Conservation (phyloP, 1,140 invertebrate species). For the Apis dorsata region DNA sequence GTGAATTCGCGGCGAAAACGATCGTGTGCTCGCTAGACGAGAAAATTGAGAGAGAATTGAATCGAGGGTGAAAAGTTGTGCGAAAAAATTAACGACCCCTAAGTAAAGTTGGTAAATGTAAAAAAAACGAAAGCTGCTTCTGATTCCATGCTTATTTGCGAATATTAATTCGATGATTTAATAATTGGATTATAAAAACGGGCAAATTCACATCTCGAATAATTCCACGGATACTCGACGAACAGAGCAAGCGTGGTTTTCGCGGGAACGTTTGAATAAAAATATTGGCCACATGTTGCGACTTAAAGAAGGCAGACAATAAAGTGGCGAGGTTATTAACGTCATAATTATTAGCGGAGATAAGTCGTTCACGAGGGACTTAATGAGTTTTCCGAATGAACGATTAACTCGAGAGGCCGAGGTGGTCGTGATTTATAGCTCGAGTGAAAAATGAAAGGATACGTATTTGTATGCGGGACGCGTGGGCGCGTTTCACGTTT, state of each 20-base stretch:
- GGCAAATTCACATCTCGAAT: too few species aligned
- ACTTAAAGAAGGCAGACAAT: neutral
- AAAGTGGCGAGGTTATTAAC: slow-evolving; percentile 1
- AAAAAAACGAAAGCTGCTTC: too few species aligned
- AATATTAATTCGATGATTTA: too few species aligned
- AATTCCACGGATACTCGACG: too few species aligned
- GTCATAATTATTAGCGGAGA: neutral
- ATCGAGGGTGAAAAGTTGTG: neutral
- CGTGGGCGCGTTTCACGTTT: slow-evolving; percentile 22
- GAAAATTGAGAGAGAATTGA: neutral
- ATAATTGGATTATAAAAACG: too few species aligned
- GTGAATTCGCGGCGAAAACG: neutral
- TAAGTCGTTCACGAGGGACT: neutral
- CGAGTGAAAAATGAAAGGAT: slow-evolving; percentile 12
- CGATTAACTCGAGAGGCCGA: slow-evolving; percentile 1
- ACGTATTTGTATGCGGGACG: neutral
- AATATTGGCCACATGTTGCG: too few species aligned
- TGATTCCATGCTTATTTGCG: too few species aligned
- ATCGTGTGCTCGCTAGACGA: neutral
- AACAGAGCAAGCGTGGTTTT: too few species aligned
- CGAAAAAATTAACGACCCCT: too few species aligned
- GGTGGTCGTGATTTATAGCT: slow-evolving; percentile 32
- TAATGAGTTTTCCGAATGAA: slow-evolving; percentile 24
- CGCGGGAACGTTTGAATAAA: too few species aligned
- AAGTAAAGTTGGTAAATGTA: too few species aligned